Base-by-base conservation (phyloP, 1,140 invertebrate genomes). In the Brachionus manjavacas region DNA sequence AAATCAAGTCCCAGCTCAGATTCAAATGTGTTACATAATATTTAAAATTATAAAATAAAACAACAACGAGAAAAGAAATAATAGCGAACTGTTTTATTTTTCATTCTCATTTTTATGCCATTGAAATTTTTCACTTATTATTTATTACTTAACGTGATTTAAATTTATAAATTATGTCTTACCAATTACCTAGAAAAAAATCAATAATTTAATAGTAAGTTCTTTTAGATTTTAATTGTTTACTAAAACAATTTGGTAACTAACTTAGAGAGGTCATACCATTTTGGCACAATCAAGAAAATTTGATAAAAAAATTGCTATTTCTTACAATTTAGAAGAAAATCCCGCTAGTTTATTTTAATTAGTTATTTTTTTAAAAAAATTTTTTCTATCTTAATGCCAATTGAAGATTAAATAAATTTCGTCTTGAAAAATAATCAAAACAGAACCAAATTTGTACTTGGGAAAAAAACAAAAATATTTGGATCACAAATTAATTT, bases 21-120 rank as follows among this genome's bases (percentile, higher is more conserved):
- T 60, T 23, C 52, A 43, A 72, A 72, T 72, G 39, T 72, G 35
- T 72, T 72, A 72, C 68, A 72, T 72, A 72, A 72, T 72, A 72
- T 12, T 72, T 43, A 41, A 41, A 72, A 72, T 41, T 20, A 72
- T 39, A 72, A 41, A 8, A 72, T 9, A 68, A 68, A 25, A 68
- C 3, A 68, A 68, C 25, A 68, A 68, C 52, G 52, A 60, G 52
- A 60, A 60, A 60, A 60, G 52, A 60, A 60, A 60, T 60, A 60
- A n/a, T 60, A 60, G 20, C 52, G 68, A 72, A 23, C 68, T 72
- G 68, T 72, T 72, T 72, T 72, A 39, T 41, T 20, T 41, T 72
- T 20, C 39, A 31, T 68, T 31, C 52, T 60, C 3, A 60, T 60
- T 68, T 66, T 68, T 68, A 68, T 68, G 66, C 31, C 66, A 68